Base-by-base conservation (phyloP, 2,113 vertebrate species). In the Eulemur rufifrons region DNA sequence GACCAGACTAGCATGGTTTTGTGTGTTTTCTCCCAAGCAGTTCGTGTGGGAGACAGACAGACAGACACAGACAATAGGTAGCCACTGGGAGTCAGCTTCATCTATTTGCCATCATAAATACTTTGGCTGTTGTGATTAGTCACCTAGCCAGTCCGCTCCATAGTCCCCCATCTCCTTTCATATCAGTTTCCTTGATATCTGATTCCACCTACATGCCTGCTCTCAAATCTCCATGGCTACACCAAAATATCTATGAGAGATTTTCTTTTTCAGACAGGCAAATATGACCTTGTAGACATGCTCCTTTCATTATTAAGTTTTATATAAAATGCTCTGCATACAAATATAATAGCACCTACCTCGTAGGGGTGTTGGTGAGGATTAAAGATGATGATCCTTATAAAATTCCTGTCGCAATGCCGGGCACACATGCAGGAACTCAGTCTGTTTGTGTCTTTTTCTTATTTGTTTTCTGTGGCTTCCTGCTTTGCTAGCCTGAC, bases 151-250 rank as follows among this genome's bases (percentile, higher is more conserved):
- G 86, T 63, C 76, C 27, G 17, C 64, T 77, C 50, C 25, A 37
- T 77, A 47, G 52, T 42, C 80, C 39, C 61, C n/a, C 74, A 29
- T 78, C 85, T 52, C 18, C 12, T 15, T 89, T 86, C 81, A 52
- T 89, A 61, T 93, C 74, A 56, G 89, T 97, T 94, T 89, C 25
- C 45, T 93, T 84, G 89, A 56, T 97, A 74, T 20, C 91, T 84
- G 50, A 95, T 95, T 97, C 69, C n/a, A 96, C 89, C 89, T 93
- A 81, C 78, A 93, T 32, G 89, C 87, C 59, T 95, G 69, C 76
- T 97, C 59, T 92, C 73, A 80, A 18, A 77, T 97, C 90, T 95
- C 94, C 89, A 95, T 97, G 92, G 94, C 80, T 93, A 95, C 92
- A 73, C 89, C 95, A 97, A 91, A 96, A 93, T 97, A 95, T 77